Evolutionary conservation across 2,888 invertebrate species (phyloP).

Genomic region (Drosophila lutescens): DNA sequence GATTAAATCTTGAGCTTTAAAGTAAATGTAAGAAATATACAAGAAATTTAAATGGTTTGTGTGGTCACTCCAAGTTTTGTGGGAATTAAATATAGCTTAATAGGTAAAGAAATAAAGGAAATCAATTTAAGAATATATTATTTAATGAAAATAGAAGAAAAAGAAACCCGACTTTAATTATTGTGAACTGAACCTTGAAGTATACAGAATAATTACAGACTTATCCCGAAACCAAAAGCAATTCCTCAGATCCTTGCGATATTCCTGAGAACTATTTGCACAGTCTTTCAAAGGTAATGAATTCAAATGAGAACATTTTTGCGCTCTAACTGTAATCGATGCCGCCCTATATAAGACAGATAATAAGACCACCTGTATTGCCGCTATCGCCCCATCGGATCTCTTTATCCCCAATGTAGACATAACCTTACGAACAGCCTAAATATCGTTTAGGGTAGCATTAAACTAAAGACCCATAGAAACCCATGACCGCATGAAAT

Average conservation of each 20-base stretch:
- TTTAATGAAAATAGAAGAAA: too few relatives aligned
- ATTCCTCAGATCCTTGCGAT: neutral
- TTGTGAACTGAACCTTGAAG: neutral
- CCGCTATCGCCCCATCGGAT: constrained; percentile 34
- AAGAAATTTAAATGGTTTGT: neutral
- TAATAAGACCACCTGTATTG: constrained; percentile 55
- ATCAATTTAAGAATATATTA: too few relatives aligned
- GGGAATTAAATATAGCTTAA: too few relatives aligned
- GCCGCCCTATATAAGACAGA: constrained; percentile 3
- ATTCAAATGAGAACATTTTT: neutral
- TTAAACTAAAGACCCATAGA: constrained; percentile 45
- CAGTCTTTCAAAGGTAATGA: neutral
- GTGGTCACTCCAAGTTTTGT: too few relatives aligned
- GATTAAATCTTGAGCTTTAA: neutral
- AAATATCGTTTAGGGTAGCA: constrained; percentile 56
- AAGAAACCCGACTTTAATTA: neutral
- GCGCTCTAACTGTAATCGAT: neutral
- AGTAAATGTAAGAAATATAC: neutral
- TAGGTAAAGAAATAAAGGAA: too few relatives aligned
- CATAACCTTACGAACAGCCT: constrained; percentile 41
- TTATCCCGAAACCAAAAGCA: neutral
- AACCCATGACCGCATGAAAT: constrained; percentile 65
- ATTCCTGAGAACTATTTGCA: neutral
- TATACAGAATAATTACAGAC: neutral
- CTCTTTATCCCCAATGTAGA: constrained; percentile 38